Conservation (phyloP, 2,113 vertebrate genomes). For the Cheilinus undulatus region DNA sequence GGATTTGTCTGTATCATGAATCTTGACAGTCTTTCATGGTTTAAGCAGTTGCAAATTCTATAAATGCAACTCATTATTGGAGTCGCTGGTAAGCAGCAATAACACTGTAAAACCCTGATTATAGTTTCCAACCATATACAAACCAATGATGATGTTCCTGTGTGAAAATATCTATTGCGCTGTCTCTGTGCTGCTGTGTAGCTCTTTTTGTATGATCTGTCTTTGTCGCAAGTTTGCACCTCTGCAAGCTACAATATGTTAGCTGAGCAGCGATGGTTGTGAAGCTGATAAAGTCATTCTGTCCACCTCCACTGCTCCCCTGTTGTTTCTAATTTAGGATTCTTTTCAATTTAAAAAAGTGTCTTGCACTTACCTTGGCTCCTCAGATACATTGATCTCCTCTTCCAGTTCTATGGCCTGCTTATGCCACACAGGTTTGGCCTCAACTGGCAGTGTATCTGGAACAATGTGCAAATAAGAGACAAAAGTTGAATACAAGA, state of each 20-base stretch:
- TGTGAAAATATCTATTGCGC: background rate
- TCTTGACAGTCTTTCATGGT: background rate
- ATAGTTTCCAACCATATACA: no score
- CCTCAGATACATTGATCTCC: constrained; percentile 87
- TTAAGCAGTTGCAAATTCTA: constrained; percentile 16
- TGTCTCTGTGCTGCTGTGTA: no score
- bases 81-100: no score
- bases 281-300: no score
- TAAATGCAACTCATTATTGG: constrained; percentile 15
- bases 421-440: constrained; percentile 95
- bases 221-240: no score
- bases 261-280: no score
- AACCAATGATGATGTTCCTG: background rate
- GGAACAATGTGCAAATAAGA: constrained; percentile 16
- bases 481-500: background rate
- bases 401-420: constrained; percentile 96
- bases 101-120: no score
- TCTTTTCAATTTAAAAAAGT: no score
- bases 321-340: no score
- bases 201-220: no score
- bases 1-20: background rate
- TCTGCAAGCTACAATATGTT: no score
- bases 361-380: constrained; percentile 90
- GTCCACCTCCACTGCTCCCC: no score
- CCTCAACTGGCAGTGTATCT: constrained; percentile 94